phyloP scores from a whole-genome alignment of 2,113 vertebrate genomes.

The Manacus vitellinus region DNA sequence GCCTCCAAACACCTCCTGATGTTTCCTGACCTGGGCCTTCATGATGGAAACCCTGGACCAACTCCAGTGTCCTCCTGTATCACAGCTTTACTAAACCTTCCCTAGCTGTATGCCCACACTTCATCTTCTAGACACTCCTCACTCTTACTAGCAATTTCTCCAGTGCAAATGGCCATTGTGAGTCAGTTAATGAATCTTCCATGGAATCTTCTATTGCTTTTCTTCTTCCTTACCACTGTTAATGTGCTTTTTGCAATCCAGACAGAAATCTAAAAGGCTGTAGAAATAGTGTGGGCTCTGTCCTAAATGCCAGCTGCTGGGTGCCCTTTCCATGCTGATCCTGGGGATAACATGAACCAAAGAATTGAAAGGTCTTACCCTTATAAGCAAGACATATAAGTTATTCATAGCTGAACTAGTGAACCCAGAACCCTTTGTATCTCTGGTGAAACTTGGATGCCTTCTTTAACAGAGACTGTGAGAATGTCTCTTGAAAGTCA shows the following conservation, averaged over 20 bases:
- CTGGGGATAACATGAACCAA: background rate
- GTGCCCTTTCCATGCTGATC: background rate
- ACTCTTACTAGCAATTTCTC: background rate
- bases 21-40: background rate
- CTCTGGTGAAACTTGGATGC: constrained; percentile 16
- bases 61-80: background rate
- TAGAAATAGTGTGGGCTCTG: background rate
- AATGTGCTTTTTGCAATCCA: background rate
- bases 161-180: background rate
- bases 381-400: background rate
- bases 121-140: background rate
- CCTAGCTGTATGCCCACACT: background rate
- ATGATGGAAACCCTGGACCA: background rate
- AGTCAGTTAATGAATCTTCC: background rate
- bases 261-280: background rate
- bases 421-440: background rate
- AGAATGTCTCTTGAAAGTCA: background rate
- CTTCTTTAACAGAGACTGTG: background rate
- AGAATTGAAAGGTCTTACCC: background rate
- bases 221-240: background rate
- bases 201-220: background rate
- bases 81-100: background rate
- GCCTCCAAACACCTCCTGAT: background rate
- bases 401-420: background rate
- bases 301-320: background rate